These are phyloP conservation scores for Lepisosteus osseus DNA, from an alignment of 2,113 vertebrate species.

Conservation along the genomic window DNA sequence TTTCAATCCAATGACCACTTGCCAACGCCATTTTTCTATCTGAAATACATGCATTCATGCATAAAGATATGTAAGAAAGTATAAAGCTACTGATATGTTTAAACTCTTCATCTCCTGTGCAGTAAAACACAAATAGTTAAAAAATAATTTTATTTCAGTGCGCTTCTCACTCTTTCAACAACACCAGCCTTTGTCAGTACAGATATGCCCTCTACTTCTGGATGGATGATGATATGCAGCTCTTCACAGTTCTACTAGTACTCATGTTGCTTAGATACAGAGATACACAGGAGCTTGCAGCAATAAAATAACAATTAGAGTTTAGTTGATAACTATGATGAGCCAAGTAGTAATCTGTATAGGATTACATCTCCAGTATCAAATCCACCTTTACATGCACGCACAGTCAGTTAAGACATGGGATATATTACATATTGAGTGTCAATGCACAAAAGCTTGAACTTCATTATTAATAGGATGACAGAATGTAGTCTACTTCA, in stretches of 20 bases:
- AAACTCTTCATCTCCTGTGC: no score
- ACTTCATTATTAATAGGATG: no score
- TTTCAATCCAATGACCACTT: constrained; percentile 62
- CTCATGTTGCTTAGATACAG: constrained; percentile 37
- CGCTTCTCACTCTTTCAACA: no score
- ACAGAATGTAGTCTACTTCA: no score
- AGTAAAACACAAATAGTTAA: no score
- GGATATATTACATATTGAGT: no score
- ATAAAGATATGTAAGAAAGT: no score
- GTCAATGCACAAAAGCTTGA: no score
- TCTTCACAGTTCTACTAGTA: background rate
- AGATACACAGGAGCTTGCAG: constrained; percentile 33
- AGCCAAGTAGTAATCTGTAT: background rate
- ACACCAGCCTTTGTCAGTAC: background rate
- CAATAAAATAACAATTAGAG: constrained; percentile 10
- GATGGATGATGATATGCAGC: constrained; percentile 27
- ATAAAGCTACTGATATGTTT: no score
- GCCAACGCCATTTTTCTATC: constrained; percentile 56
- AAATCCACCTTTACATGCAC: constrained; percentile 16
- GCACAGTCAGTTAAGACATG: background rate
- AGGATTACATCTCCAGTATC: background rate
- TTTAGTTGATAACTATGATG: constrained; percentile 5
- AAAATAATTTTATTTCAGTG: no score
- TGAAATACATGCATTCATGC: background rate
- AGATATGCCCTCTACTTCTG: constrained; percentile 13